Evolutionary conservation across 2,113 vertebrate species (phyloP), one percentile per base, ranked within the genome.

Genomic region (Ascaphus truei): DNA sequence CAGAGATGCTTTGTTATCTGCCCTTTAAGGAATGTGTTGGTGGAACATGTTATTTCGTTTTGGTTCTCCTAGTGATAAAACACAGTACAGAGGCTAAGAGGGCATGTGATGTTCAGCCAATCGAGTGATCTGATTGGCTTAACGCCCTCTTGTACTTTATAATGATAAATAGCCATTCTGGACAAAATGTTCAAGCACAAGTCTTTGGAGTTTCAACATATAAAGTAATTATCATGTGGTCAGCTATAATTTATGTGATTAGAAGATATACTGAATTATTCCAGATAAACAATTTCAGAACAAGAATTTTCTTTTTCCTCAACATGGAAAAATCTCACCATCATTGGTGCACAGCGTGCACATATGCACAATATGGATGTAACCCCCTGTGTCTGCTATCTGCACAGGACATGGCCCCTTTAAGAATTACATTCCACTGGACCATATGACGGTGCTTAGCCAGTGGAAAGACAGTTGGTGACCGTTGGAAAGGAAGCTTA

Each of bases 41-140:
- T 48, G 27, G 53, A 56, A 68, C 18, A 41, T 30, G 64, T 57
- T 30, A 58, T 18, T 57, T 68, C 13, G 48, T 8, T 29, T 64
- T 65, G 50, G 23, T 65, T 33, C 47, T 65, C 29, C 53, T 8
- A 47, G 65, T 31, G 52, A 47, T 57, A 56, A 36, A 67, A 31
- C 51, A 23, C 30, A 26, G 27, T 30, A 57, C 53, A 43, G 53
- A 41, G 63, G 64, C 64, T 37, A 13, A 56, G 27, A 16, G 60
- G 58, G 9, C 43, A 69, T 75, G 72, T 73, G 76, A 75, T 66
- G 37, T 74, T 72, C 74, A 51, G 61, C 36, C 57, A 25, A 31
- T 39, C 62, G n/a, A 30, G 39, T 58, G 41, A 58, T 68, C 53
- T 68, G 65, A 68, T 59, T 59, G 65, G 30, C 65, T 22, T 30